Evolutionary conservation across 2,888 invertebrate genomes (phyloP).

Genomic region (Auanema sp.): DNA sequence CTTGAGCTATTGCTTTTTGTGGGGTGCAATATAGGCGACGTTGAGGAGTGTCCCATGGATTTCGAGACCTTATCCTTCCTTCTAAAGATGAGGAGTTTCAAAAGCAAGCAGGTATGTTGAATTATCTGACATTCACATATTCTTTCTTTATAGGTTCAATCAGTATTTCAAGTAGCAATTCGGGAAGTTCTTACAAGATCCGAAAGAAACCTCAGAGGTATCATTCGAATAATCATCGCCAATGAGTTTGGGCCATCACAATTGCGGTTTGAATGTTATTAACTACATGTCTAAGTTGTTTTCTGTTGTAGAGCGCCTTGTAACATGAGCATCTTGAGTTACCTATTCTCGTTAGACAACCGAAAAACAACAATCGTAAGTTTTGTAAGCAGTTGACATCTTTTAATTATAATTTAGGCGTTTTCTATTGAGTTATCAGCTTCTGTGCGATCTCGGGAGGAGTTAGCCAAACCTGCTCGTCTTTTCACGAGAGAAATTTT

Average conservation of each 20-base stretch:
- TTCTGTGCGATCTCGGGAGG: constrained; percentile 82
- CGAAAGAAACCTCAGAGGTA: constrained; percentile 12
- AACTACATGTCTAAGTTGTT: background rate
- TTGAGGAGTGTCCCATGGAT: constrained; percentile 74
- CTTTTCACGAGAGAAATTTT: constrained; percentile 85
- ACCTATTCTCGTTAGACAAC: constrained; percentile 16
- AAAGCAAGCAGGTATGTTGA: constrained; percentile 78
- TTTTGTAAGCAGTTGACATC: constrained; percentile 1
- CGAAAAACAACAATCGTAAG: constrained; percentile 2
- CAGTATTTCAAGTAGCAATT: constrained; percentile 14
- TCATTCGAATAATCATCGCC: constrained; percentile 8
- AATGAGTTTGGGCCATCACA: constrained; percentile 21
- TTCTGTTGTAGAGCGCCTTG: background rate
- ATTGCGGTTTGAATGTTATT: background rate
- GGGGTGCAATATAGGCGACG: constrained; percentile 80
- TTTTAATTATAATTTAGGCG: constrained; percentile 53
- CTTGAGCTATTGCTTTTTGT: constrained; percentile 88
- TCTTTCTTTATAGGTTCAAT: constrained; percentile 5
- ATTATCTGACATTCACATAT: background rate
- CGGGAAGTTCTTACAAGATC: constrained; percentile 4
- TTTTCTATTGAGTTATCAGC: constrained; percentile 73
- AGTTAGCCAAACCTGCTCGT: constrained; percentile 83
- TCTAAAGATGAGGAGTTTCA: constrained; percentile 81
- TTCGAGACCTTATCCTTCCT: constrained; percentile 79
- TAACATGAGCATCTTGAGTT: constrained; percentile 15